Evolutionary conservation across 1,140 invertebrate species (phyloP), one percentile per base, ranked within the genome.

Genomic region (Drosophila sp.): DNA sequence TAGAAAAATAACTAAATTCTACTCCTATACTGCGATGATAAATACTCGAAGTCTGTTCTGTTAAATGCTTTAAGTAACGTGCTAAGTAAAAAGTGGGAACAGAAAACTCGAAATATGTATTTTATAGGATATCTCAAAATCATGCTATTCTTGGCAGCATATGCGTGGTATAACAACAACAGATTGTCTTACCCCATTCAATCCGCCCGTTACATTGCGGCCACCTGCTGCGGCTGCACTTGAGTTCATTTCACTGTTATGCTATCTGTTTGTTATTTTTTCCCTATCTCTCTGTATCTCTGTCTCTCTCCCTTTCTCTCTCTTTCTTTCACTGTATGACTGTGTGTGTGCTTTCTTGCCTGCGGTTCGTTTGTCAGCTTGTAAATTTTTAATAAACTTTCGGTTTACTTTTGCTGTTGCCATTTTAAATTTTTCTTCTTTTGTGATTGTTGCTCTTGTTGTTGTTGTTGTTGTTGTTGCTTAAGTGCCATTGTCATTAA

Each of bases 141-240:
- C 25, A 21, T 4, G 5, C 2, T 51, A n/a, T 57, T 11, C 40
- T 29, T 11, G 18, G 29, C 18, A 34, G n/a, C n/a, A n/a, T n/a
- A n/a, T n/a, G n/a, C n/a, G n/a, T n/a, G n/a, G n/a, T n/a, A n/a
- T n/a, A n/a, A n/a, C n/a, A 48, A 45, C 46, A 56, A 34, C 34
- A 29, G 32, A 57, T 32, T 43, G 32, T 41, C 21, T 36, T n/a
- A 21, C 25, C 16, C 50, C 3, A 43, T 9, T 21, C n/a, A 34
- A 21, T 25, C 5, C 21, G 18, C 13, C 21, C 11, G 14, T 36
- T 25, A 87, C 40, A 87, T 76, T 75, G 69, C 69, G 56, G 83
- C 84, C 83, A 89, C 83, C 83, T 89, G 83, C 83, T 89, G 83
- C 80, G 83, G 84, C 66, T 89, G 83, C 80, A 89, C 76, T 89